These are phyloP conservation scores for Pandion haliaetus DNA, from an alignment of 2,113 vertebrate genomes.

Conservation along the genomic window DNA sequence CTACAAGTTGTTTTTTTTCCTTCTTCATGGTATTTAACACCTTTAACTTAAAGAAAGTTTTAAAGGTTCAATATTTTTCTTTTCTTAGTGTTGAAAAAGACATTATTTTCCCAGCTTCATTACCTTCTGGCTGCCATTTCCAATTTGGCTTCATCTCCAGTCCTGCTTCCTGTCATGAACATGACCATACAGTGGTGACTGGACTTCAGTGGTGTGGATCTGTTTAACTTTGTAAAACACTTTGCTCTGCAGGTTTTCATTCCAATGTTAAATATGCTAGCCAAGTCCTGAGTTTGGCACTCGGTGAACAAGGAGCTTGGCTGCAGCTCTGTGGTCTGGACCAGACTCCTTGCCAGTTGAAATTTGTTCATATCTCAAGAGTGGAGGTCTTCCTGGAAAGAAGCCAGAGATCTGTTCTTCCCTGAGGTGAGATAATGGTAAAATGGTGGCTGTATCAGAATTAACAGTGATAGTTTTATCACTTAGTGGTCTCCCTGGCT, in stretches of 20 bases:
- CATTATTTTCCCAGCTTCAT: background rate
- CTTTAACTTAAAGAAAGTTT: background rate
- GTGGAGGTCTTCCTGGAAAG: background rate
- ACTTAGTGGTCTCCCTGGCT: background rate
- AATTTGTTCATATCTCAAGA: background rate
- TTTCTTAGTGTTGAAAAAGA: background rate
- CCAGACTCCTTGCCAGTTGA: background rate
- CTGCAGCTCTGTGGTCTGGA: background rate
- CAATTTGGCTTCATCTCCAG: background rate
- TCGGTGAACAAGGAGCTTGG: background rate
- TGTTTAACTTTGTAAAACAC: background rate
- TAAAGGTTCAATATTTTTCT: background rate
- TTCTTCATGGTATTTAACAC: background rate
- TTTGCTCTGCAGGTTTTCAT: constrained; percentile 5
- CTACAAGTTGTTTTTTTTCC: background rate
- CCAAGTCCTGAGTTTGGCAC: background rate
- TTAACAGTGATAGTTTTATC: background rate
- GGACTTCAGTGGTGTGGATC: background rate
- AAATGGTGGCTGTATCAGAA: background rate
- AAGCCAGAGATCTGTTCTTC: background rate
- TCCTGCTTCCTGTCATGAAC: background rate
- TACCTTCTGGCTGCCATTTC: background rate
- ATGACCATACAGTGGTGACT: background rate
- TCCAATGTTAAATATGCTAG: background rate
- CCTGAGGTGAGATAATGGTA: background rate